Percentiles rank a stretch among this genome's conserved stretches.
phyloP scores from a whole-genome alignment of 2,797 vertebrate genomes.

The Clamator glandarius region DNA sequence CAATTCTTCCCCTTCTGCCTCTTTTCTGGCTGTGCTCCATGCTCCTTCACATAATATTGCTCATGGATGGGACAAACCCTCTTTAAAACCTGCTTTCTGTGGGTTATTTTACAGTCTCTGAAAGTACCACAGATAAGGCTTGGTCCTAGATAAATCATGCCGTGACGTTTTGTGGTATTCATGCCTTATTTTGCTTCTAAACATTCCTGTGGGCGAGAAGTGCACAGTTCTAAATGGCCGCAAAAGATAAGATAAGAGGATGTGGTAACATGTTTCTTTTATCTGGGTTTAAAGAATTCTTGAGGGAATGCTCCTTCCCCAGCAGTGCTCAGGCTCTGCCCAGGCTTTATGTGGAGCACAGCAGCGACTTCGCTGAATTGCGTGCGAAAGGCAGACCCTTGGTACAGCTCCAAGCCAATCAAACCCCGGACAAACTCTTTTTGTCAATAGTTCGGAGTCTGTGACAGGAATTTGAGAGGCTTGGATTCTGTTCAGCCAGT shows the following conservation, averaged over 20 bases:
- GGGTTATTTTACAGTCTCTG: not conserved
- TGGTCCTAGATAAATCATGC: not conserved
- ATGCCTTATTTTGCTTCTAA: not conserved
- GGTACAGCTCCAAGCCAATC: not conserved
- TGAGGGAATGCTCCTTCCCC: not conserved
- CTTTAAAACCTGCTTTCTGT: not conserved
- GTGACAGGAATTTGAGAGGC: not conserved
- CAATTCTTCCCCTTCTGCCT: not conserved
- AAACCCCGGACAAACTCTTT: not conserved
- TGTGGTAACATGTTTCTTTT: not conserved
- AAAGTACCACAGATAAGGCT: not conserved
- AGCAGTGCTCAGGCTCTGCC: not conserved
- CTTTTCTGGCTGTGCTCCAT: not conserved
- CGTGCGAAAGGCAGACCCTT: not conserved
- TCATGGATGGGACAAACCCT: not conserved
- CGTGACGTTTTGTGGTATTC: not conserved
- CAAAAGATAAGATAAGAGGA: not conserved
- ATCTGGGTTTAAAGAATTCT: conserved; percentile 2
- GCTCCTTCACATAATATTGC: not conserved
- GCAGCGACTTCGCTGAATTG: not conserved
- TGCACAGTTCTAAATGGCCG: not conserved
- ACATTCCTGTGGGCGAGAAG: not conserved
- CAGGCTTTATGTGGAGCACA: not conserved
- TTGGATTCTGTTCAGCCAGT: not conserved
- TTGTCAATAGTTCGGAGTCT: not conserved